phyloP scores from a whole-genome alignment of 2,797 vertebrate species.

The Iguana delicatissima region DNA sequence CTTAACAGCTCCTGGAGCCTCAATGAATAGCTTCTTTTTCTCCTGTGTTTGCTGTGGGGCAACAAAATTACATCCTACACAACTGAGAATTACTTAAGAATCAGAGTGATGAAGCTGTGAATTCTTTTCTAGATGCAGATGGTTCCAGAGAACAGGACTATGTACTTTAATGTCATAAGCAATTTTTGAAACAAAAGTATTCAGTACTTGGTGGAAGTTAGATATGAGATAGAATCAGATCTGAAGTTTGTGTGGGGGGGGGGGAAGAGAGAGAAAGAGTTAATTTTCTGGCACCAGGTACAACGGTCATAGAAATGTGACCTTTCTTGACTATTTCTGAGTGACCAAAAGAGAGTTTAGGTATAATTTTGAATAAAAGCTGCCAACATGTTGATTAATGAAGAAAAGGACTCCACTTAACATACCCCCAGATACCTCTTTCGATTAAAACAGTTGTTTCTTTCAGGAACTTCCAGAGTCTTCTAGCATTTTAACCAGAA shows the following conservation, averaged over 20 bases:
- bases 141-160: neutral
- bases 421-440: neutral
- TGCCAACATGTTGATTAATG: neutral
- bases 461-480: neutral
- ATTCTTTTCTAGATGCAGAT: neutral
- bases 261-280: too few species aligned
- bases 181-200: neutral
- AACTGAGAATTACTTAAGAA: conserved; percentile 24
- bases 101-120: neutral
- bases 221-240: neutral
- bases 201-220: neutral
- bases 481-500: neutral
- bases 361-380: conserved; percentile 1
- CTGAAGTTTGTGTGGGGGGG: neutral
- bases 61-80: neutral
- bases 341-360: neutral
- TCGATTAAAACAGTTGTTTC: conserved; percentile 2
- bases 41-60: conserved; percentile 11
- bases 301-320: neutral
- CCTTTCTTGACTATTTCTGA: neutral
- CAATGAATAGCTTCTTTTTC: conserved; percentile 44
- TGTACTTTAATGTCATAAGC: conserved; percentile 9
- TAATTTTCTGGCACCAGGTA: neutral
- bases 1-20: conserved; percentile 33
- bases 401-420: neutral